phyloP scores from a whole-genome alignment of 1,140 invertebrate genomes.

The Asbolus verrucosus region DNA sequence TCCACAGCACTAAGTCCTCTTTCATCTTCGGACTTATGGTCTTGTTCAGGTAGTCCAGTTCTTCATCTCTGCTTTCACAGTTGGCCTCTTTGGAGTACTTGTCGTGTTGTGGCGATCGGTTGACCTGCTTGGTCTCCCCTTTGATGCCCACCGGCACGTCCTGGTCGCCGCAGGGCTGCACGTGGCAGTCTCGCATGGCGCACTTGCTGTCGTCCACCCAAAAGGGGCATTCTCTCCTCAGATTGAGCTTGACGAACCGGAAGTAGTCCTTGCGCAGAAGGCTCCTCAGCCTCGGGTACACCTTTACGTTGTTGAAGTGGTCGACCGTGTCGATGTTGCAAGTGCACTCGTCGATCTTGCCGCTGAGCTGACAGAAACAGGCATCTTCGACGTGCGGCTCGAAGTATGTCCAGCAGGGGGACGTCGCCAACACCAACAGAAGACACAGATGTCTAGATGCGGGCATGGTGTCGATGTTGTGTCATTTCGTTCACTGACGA shows the following conservation, averaged over 20 bases:
- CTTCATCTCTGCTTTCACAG: conserved; percentile 66
- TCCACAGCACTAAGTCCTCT: conserved; percentile 87
- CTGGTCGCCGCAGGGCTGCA: conserved; percentile 87
- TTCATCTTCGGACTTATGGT: conserved; percentile 86
- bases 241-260: conserved; percentile 96
- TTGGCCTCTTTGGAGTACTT: conserved; percentile 40
- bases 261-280: conserved; percentile 94
- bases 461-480: not conserved
- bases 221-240: conserved; percentile 93
- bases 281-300: conserved; percentile 90
- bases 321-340: conserved; percentile 95
- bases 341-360: conserved; percentile 92
- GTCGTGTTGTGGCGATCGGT: conserved; percentile 15
- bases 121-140: conserved; percentile 61
- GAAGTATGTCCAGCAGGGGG: conserved; percentile 51
- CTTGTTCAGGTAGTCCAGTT: conserved; percentile 88
- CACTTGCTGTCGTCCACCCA: conserved; percentile 94
- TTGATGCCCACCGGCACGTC: conserved; percentile 80
- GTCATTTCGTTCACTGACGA: conserved; percentile 19
- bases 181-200: conserved; percentile 91
- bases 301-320: conserved; percentile 93
- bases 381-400: conserved; percentile 50
- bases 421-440: conserved; percentile 43
- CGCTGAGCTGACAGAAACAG: conserved; percentile 76
- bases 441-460: not conserved